These are phyloP conservation scores for Zele albiditarsus DNA, from an alignment of 2,888 invertebrate species.

Conservation along the genomic window DNA sequence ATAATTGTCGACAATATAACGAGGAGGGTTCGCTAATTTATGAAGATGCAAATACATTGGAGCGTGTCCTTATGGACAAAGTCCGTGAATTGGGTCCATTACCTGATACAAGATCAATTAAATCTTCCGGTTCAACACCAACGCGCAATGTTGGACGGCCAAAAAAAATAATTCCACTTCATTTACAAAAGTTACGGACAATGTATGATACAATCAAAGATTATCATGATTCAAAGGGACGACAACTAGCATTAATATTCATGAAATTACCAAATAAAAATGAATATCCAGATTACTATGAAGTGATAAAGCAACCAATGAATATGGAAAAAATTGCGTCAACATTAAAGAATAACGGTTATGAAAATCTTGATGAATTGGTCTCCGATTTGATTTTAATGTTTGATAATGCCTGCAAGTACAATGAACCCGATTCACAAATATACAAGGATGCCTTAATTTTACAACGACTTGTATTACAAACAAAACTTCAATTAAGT, in stretches of 20 bases:
- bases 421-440: conserved; percentile 97
- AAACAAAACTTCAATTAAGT: conserved; percentile 91
- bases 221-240: conserved; percentile 87
- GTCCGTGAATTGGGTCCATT: conserved; percentile 83
- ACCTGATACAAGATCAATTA: conserved; percentile 69
- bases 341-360: conserved; percentile 84
- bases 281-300: conserved; percentile 97
- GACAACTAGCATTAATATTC: conserved; percentile 96
- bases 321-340: conserved; percentile 96
- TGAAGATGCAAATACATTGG: conserved; percentile 92
- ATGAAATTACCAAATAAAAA: conserved; percentile 94
- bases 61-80: conserved; percentile 88
- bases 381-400: conserved; percentile 92
- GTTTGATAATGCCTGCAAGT: conserved; percentile 98
- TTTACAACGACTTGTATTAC: conserved; percentile 91
- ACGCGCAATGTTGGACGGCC: conserved; percentile 68
- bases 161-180: conserved; percentile 68
- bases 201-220: conserved; percentile 93
- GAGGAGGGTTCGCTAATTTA: conserved; percentile 97
- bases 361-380: conserved; percentile 89
- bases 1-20: conserved; percentile 97
- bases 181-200: conserved; percentile 85
- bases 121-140: conserved; percentile 67
- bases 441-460: conserved; percentile 97
- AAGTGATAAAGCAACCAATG: conserved; percentile 96